phyloP scores from a whole-genome alignment of 2,797 vertebrate species.

The Austrolebias charrua region DNA sequence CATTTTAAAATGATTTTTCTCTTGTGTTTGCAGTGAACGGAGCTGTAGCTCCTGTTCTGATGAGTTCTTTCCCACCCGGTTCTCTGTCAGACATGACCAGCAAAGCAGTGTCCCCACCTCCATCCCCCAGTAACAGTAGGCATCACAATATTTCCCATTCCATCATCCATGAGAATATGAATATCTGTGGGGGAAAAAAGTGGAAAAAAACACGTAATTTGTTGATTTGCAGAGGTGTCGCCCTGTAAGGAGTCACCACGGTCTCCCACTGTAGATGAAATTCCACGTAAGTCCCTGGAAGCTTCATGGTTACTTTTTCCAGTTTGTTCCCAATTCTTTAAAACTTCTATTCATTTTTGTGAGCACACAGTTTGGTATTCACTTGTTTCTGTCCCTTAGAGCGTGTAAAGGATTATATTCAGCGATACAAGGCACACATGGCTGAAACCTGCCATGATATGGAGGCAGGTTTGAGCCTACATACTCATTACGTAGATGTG shows the following conservation, averaged over 20 bases:
- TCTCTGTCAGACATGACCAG: constrained; percentile 70
- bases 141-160: constrained; percentile 11
- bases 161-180: constrained; percentile 35
- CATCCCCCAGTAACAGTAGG: constrained; percentile 61
- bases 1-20: not conserved
- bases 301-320: not conserved
- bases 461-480: constrained; percentile 65
- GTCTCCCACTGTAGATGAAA: constrained; percentile 40
- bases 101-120: constrained; percentile 43
- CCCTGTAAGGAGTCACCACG: constrained; percentile 40
- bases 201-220: not conserved
- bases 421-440: constrained; percentile 70
- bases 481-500: constrained; percentile 79
- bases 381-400: constrained; percentile 66
- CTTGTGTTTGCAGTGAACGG: constrained; percentile 57
- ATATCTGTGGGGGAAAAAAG: constrained; percentile 55
- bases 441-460: constrained; percentile 59
- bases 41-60: constrained; percentile 61
- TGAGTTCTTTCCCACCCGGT: constrained; percentile 64
- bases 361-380: not conserved
- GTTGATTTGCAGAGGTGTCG: constrained; percentile 51
- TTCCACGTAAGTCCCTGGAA: constrained; percentile 68
- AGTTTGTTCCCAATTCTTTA: too few species aligned
- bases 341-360: too few species aligned
- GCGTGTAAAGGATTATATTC: constrained; percentile 75